phyloP scores from a whole-genome alignment of 2,888 invertebrate genomes.

The Drosophila prolongata region DNA sequence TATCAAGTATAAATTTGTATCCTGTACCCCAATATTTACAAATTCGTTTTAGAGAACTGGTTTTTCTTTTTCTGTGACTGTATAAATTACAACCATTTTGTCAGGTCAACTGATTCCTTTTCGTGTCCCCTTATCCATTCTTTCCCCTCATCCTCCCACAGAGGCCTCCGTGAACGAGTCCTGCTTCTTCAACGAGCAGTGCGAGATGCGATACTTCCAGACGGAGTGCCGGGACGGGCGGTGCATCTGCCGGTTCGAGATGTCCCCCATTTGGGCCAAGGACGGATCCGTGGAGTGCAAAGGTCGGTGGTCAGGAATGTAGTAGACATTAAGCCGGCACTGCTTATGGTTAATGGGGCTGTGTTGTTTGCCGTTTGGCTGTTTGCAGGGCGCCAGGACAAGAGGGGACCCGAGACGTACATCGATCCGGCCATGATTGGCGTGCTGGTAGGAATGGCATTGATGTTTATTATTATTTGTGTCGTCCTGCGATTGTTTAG shows the following conservation, averaged over 20 bases:
- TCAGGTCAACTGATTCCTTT: constrained; percentile 27
- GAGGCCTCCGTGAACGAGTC: constrained; percentile 92
- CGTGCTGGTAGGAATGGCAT: constrained; percentile 94
- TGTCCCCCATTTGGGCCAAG: constrained; percentile 88
- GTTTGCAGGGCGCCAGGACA: constrained; percentile 85
- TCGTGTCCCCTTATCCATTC: background rate
- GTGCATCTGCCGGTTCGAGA: constrained; percentile 92
- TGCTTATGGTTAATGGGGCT: constrained; percentile 38
- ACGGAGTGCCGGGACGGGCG: constrained; percentile 92
- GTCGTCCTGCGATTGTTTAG: constrained; percentile 95
- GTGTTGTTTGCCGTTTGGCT: constrained; percentile 45
- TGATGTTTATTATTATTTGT: constrained; percentile 97
- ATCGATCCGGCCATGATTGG: constrained; percentile 96
- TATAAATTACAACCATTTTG: constrained; percentile 12
- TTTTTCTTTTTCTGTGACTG: background rate
- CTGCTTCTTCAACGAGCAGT: constrained; percentile 93
- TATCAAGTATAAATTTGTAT: too few species aligned
- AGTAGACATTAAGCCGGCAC: constrained; percentile 10
- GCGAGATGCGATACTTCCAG: constrained; percentile 89
- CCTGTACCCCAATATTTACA: too few species aligned
- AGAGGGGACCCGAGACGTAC: constrained; percentile 88
- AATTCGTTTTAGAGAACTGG: too few species aligned
- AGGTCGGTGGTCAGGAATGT: constrained; percentile 85
- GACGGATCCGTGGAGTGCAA: constrained; percentile 91
- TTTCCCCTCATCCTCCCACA: constrained; percentile 81